Evolutionary conservation across 2,113 vertebrate genomes (phyloP).

Genomic region (Argyrosomus japonicus): DNA sequence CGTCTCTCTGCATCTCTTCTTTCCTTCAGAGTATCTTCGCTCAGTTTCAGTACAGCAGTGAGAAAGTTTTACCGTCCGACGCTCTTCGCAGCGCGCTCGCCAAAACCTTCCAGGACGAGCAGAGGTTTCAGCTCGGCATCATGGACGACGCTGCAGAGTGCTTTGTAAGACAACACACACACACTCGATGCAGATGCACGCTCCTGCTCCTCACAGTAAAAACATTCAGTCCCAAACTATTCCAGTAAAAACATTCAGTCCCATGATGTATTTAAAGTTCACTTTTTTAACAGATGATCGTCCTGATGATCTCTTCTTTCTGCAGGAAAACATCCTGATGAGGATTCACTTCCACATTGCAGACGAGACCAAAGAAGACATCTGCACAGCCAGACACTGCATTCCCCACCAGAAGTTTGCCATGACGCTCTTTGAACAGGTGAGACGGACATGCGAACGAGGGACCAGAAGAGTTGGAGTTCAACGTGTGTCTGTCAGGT

Average conservation of each 20-base stretch:
- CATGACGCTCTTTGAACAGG: slow-evolving; percentile 99
- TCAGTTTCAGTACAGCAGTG: slow-evolving; percentile 97
- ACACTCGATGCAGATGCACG: neutral
- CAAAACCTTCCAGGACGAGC: slow-evolving; percentile 97
- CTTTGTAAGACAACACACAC: slow-evolving; percentile 87
- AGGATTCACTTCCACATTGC: slow-evolving; percentile 98
- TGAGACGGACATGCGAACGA: slow-evolving; percentile 59
- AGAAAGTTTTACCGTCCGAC: slow-evolving; percentile 95
- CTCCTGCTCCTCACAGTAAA: no score
- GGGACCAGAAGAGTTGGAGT: no score
- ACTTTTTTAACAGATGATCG: no score
- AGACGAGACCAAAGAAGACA: slow-evolving; percentile 95
- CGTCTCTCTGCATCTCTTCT: neutral
- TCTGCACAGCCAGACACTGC: slow-evolving; percentile 94
- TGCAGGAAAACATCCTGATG: slow-evolving; percentile 96
- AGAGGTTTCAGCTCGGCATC: slow-evolving; percentile 96
- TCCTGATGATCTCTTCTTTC: neutral
- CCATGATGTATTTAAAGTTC: neutral
- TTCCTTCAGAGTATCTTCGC: slow-evolving; percentile 91
- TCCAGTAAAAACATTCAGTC: neutral
- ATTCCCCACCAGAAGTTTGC: slow-evolving; percentile 99
- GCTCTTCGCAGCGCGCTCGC: slow-evolving; percentile 94
- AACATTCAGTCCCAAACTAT: neutral
- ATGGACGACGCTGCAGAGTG: slow-evolving; percentile 99
- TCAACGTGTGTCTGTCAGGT: no score